Conservation (phyloP, 2,888 invertebrate genomes). For the Eremobia ochroleuca region DNA sequence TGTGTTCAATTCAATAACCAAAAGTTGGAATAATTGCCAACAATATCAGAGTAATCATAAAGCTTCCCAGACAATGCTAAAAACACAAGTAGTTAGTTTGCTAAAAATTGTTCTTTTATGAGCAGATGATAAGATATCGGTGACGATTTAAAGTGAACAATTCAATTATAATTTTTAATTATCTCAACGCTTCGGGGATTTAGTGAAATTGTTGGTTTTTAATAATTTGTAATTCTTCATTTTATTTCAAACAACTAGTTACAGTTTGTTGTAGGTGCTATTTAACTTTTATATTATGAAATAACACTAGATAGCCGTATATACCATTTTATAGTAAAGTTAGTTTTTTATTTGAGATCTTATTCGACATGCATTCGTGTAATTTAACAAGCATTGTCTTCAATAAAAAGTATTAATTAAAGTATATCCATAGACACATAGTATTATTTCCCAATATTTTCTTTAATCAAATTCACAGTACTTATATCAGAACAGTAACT, state of each 20-base stretch:
- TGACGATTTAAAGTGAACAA: constrained; percentile 62
- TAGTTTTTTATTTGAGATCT: background rate
- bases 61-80: background rate
- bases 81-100: background rate
- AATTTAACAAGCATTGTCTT: background rate
- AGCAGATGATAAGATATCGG: constrained; percentile 50
- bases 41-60: background rate
- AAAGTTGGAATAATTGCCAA: background rate
- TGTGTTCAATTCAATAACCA: background rate
- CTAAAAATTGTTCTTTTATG: background rate
- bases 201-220: constrained; percentile 36
- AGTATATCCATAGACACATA: constrained; percentile 3
- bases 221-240: background rate
- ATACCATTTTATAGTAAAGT: background rate
- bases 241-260: constrained; percentile 3
- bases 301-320: constrained; percentile 21
- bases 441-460: constrained; percentile 30
- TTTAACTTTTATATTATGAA: constrained; percentile 24
- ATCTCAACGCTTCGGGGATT: constrained; percentile 69
- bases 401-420: background rate
- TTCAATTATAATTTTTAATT: constrained; percentile 66
- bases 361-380: background rate
- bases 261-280: background rate
- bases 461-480: constrained; percentile 20
- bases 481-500: constrained; percentile 37